Evolutionary conservation across 1,140 invertebrate species (phyloP), one percentile per base, ranked within the genome.

Genomic region (Anadara kagoshimensis): DNA sequence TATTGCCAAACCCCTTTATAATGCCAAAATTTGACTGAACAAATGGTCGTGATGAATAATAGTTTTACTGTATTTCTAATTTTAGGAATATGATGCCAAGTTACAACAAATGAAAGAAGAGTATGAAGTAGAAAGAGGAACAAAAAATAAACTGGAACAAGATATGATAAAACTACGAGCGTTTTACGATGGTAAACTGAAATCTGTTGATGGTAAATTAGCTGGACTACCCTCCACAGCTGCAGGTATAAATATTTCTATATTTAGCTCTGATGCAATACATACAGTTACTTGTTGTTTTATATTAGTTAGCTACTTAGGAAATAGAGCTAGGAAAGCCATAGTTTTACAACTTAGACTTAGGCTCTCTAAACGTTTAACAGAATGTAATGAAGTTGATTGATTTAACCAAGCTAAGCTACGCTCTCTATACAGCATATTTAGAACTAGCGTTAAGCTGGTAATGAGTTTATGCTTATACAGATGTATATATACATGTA

Each of bases 81-180:
- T 16, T 22, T 66, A 51, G 87, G 89, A 90, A 79, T 92, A 91
- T 82, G 91, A 92, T 75, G 72, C 76, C 26, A 86, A 92, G 75
- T 90, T 94, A 83, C 54, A 85, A 54, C 87, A 91, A 69, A 80
- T 94, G 73, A 86, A 91, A 75, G 68, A 84, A 29, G 90, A 91
- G 69, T 92, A 91, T 86, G 90, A 92, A 81, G 85, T 89, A 54
- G 93, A 93, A 82, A 91, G 92, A 83, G 85, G 90, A 62, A 91
- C 86, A 73, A 92, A 93, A 76, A 90, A 88, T 16, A 90, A 91
- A 79, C 84, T 93, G 5, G 90, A 92, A 83, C 84, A 90, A 51
- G 92, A 93, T 81, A 90, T 93, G 78, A 82, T 88, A 49, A 88
- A 90, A 71, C 84, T 93, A 20, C 90, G 90, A 74, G 80, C 86